phyloP scores from a whole-genome alignment of 2,113 vertebrate genomes.

The Cygnus buccinator region DNA sequence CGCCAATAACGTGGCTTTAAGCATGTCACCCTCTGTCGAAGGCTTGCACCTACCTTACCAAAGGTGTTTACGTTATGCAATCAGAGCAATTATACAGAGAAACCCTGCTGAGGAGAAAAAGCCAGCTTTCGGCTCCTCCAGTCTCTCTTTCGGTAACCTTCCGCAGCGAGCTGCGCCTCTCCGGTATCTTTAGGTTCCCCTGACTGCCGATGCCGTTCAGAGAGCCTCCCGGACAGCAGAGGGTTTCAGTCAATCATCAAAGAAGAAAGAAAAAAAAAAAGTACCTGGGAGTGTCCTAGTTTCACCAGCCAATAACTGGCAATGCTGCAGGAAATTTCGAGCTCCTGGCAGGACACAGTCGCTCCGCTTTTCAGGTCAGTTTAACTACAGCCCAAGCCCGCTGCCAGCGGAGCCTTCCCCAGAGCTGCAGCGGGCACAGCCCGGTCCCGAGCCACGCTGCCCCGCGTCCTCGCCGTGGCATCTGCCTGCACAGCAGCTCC shows the following conservation, averaged over 20 bases:
- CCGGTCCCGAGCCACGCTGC: fast-evolving
- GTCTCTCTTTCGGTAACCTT: background rate
- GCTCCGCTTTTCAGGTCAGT: background rate
- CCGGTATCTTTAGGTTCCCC: background rate
- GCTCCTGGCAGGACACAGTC: background rate
- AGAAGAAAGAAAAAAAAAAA: background rate
- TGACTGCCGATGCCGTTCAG: fast-evolving
- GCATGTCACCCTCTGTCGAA: background rate
- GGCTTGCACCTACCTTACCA: background rate
- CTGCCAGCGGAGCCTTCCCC: background rate
- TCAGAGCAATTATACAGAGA: fast-evolving
- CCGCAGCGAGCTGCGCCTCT: background rate
- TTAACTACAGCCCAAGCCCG: fast-evolving
- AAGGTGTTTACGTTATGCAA: background rate
- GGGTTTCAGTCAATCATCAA: background rate
- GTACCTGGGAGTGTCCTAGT: background rate
- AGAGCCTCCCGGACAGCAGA: fast-evolving
- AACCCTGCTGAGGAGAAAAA: background rate
- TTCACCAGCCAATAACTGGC: background rate
- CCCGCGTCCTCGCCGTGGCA: background rate
- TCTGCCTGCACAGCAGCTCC: background rate
- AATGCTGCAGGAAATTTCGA: background rate
- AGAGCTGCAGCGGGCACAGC: background rate
- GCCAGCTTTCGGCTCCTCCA: background rate
- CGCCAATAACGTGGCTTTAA: fast-evolving